phyloP scores from a whole-genome alignment of 2,888 invertebrate genomes.

The Drosophila formosana region DNA sequence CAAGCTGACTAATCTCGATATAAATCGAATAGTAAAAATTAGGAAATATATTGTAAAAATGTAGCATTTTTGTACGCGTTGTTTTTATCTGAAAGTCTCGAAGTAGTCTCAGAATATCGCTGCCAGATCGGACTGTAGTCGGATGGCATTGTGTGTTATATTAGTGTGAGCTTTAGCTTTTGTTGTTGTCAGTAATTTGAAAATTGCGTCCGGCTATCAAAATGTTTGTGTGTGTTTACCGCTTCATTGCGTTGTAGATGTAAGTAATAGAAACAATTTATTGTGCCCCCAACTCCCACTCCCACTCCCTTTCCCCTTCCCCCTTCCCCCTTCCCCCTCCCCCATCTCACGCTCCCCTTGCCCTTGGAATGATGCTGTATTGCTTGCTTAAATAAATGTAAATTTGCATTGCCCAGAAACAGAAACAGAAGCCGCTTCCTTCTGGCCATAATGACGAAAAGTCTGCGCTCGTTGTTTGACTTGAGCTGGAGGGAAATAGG shows the following conservation, averaged over 20 bases:
- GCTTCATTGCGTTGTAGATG: slow-evolving; percentile 79
- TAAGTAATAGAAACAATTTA: slow-evolving; percentile 84
- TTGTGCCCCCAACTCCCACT: slow-evolving; percentile 65
- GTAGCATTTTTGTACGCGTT: too few relatives aligned
- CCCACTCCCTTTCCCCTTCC: background rate
- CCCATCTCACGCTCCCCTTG: background rate
- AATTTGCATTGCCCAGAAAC: slow-evolving; percentile 61
- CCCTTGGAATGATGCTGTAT: slow-evolving; percentile 17
- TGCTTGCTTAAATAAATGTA: slow-evolving; percentile 68
- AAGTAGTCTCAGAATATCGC: too few relatives aligned
- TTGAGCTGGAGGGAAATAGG: slow-evolving; percentile 11
- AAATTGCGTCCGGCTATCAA: slow-evolving; percentile 77
- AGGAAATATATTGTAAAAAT: too few relatives aligned
- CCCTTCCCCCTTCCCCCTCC: background rate
- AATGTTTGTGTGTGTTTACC: slow-evolving; percentile 81
- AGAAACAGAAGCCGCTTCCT: slow-evolving; percentile 36
- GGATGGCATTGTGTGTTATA: background rate
- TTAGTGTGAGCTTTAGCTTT: background rate
- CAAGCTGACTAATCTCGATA: too few relatives aligned
- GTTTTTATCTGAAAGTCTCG: too few relatives aligned
- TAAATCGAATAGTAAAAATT: too few relatives aligned
- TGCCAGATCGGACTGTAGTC: background rate
- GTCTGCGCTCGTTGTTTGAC: slow-evolving; percentile 38
- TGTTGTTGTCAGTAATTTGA: slow-evolving; percentile 46
- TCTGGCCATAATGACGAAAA: slow-evolving; percentile 57